Percentiles rank a stretch among this genome's conserved stretches.
These are phyloP conservation scores for Sycobia sp. DNA, from an alignment of 1,140 invertebrate species.

Conservation along the genomic window DNA sequence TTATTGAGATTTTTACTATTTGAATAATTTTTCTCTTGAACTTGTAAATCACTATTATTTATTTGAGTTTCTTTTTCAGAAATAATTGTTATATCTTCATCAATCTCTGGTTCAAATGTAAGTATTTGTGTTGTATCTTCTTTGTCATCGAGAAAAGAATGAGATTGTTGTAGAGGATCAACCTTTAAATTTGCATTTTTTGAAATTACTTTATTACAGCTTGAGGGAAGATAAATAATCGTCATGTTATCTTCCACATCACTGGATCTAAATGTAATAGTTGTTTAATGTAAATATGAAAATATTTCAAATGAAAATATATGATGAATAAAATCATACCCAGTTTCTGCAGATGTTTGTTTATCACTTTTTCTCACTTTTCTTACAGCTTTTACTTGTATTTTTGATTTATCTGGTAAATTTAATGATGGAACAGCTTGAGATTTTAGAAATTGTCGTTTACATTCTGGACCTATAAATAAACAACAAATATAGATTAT, in stretches of 20 bases:
- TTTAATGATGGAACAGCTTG: constrained; percentile 4
- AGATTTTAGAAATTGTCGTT: neutral
- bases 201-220: neutral
- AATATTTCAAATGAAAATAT: neutral
- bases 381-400: neutral
- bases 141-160: neutral
- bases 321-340: neutral
- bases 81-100: neutral
- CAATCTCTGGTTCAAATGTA: neutral
- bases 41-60: too few species aligned
- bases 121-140: neutral
- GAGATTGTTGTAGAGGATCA: neutral
- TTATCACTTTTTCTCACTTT: neutral
- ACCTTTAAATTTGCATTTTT: neutral
- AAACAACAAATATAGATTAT: neutral
- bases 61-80: too few species aligned
- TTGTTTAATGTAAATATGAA: neutral
- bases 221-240: constrained; percentile 8
- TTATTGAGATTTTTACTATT: too few species aligned
- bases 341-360: neutral
- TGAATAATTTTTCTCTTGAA: too few species aligned
- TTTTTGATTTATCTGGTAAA: neutral
- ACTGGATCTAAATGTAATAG: neutral
- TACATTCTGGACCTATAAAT: neutral
- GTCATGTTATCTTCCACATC: neutral